Conservation (phyloP, 2,797 vertebrate genomes). For the Pangasius sanitwongsei region DNA sequence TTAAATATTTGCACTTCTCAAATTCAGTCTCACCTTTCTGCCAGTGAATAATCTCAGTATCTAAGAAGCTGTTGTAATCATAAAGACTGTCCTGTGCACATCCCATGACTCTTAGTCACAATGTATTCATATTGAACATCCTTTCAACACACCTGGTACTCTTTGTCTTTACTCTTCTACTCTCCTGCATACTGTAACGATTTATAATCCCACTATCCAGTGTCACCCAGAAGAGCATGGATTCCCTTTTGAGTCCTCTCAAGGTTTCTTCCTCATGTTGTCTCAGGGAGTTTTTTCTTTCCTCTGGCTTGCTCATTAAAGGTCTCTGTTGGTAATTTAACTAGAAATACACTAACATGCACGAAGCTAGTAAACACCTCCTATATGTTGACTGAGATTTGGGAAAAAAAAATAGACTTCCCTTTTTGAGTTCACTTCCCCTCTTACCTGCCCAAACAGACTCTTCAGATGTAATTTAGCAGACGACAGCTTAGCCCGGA, state of each 20-base stretch:
- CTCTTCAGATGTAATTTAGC: slow-evolving; percentile 81
- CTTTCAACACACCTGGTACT: neutral
- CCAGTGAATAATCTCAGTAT: neutral
- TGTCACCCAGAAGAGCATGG: neutral
- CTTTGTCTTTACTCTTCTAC: neutral
- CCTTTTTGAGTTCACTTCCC: neutral
- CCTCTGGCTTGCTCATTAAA: neutral
- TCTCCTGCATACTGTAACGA: neutral
- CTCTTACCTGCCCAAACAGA: slow-evolving; percentile 75
- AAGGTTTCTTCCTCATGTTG: neutral
- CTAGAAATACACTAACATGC: neutral
- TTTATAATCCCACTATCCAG: neutral
- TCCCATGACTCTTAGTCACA: too few species aligned
- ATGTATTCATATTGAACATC: neutral
- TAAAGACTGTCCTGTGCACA: neutral
- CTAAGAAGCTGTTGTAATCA: neutral
- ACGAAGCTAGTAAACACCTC: neutral
- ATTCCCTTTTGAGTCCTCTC: neutral
- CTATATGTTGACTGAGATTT: too few species aligned
- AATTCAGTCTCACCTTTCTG: neutral
- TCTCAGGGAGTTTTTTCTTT: neutral
- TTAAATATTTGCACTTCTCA: neutral
- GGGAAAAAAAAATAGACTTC: neutral
- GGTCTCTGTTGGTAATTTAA: neutral
- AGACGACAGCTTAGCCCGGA: slow-evolving; percentile 65